A percentile compares a stretch with the other conserved stretches of the same genome.
Conservation (phyloP, 2,888 invertebrate species). For the Andrena chrysosceles region DNA sequence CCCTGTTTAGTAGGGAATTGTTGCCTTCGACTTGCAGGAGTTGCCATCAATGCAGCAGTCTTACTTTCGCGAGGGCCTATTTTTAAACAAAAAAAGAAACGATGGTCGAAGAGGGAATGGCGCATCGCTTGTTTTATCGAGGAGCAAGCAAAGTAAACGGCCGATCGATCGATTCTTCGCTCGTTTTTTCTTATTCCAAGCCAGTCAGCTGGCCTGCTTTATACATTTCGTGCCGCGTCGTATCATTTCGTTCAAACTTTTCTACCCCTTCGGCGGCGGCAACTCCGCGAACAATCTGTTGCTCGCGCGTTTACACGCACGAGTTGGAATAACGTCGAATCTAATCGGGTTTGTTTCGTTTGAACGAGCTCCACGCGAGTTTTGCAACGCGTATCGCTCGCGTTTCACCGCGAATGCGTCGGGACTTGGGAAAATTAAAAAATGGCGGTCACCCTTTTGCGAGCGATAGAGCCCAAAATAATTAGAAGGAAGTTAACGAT, state of each 20-base stretch:
- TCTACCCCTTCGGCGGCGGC: background rate
- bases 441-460: background rate
- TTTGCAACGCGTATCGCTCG: background rate
- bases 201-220: background rate
- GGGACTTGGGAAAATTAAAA: no score
- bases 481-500: no score
- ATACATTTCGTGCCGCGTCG: conserved; percentile 7
- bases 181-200: background rate
- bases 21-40: background rate
- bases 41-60: background rate
- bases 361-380: background rate
- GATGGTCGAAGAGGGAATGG: background rate
- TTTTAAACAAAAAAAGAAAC: background rate
- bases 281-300: conserved; percentile 12
- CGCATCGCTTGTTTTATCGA: conserved; percentile 9
- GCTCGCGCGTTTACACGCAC: background rate
- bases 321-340: background rate
- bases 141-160: background rate
- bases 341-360: background rate
- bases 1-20: background rate
- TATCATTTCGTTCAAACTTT: conserved; percentile 1
- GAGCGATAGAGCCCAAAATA: no score
- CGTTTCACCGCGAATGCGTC: background rate
- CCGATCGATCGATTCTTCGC: background rate
- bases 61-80: background rate